These are phyloP conservation scores for Channallabes apus DNA, from an alignment of 2,797 vertebrate genomes.

Conservation along the genomic window DNA sequence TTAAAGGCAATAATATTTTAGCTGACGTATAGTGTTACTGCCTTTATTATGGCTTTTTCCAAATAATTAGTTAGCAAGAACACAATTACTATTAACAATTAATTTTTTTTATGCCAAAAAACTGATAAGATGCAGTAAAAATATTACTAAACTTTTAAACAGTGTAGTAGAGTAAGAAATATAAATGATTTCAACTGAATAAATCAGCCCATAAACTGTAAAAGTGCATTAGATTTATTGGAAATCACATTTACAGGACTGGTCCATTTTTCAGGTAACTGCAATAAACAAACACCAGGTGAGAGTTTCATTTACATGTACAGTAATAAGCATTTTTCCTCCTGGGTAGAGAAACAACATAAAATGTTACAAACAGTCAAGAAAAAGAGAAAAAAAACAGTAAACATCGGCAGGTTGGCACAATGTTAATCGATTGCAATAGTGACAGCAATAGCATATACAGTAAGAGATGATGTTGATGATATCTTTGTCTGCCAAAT, in stretches of 20 bases:
- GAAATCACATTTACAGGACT: background rate
- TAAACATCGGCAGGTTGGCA: too few species aligned
- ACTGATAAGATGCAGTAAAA: background rate
- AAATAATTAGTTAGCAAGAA: background rate
- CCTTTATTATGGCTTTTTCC: background rate
- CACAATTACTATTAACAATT: background rate
- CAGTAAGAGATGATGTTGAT: too few species aligned
- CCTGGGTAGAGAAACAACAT: background rate
- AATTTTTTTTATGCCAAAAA: background rate
- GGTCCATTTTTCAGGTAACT: background rate
- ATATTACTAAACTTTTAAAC: background rate
- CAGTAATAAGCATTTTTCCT: background rate
- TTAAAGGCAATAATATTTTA: background rate
- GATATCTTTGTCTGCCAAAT: too few species aligned
- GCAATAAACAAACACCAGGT: background rate
- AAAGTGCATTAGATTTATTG: background rate
- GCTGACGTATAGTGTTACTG: background rate
- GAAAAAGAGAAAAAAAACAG: too few species aligned
- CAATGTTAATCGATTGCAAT: too few species aligned
- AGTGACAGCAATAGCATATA: too few species aligned
- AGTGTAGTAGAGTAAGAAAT: background rate
- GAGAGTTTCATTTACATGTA: background rate
- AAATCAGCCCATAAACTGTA: background rate
- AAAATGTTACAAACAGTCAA: too few species aligned
- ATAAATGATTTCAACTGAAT: background rate